Conservation (phyloP, 2,113 vertebrate genomes). For the Struthio camelus region DNA sequence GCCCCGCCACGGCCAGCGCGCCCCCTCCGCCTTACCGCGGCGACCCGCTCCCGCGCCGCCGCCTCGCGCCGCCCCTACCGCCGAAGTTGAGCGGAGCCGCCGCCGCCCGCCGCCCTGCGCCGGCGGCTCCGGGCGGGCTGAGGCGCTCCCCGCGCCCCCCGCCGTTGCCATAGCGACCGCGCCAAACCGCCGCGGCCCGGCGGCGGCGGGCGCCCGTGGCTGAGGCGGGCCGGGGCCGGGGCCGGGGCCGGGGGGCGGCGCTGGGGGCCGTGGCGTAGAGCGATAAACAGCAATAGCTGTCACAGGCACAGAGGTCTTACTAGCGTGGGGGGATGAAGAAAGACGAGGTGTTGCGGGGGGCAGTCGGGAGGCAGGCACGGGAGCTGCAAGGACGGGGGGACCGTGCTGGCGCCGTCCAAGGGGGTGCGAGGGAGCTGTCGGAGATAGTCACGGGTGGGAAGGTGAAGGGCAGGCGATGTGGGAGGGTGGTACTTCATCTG, state of each 20-base stretch:
- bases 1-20: neutral
- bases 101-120: neutral
- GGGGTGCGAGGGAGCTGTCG: neutral
- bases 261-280: neutral
- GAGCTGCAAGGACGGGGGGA: neutral
- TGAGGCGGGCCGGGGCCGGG: neutral
- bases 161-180: conserved; percentile 80
- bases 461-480: neutral
- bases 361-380: too few relatives aligned
- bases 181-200: conserved; percentile 75
- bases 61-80: neutral
- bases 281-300: neutral
- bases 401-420: neutral
- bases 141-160: conserved; percentile 51
- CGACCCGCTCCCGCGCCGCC: neutral
- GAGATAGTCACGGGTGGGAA: neutral
- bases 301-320: neutral
- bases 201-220: neutral
- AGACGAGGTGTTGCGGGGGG: neutral
- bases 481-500: neutral
- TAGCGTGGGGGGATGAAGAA: neutral
- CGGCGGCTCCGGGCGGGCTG: neutral
- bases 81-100: neutral
- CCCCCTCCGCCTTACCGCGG: neutral
- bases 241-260: neutral